Evolutionary conservation across 2,888 invertebrate genomes (phyloP).

Genomic region (Polyploca ridens): DNA sequence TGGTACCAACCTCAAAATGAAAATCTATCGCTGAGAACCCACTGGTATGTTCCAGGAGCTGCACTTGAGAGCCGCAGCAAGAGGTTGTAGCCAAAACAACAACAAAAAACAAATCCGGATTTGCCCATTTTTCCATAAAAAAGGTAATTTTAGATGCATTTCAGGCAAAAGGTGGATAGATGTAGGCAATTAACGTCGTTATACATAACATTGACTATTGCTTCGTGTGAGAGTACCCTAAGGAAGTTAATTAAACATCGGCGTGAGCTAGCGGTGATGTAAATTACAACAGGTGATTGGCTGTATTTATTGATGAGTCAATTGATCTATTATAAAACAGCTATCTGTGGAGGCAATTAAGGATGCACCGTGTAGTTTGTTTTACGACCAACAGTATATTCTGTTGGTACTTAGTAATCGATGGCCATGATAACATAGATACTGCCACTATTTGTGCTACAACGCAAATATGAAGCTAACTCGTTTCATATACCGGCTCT

Average conservation of each 20-base stretch:
- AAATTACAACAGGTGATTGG: constrained; percentile 20
- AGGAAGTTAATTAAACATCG: constrained; percentile 12
- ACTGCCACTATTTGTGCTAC: background rate
- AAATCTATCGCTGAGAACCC: too few relatives aligned
- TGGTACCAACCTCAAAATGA: too few relatives aligned
- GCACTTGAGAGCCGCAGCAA: too few relatives aligned
- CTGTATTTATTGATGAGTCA: constrained; percentile 24
- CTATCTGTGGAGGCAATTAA: constrained; percentile 23
- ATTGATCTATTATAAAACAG: constrained; percentile 26
- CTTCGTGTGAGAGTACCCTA: background rate
- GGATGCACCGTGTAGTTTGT: constrained; percentile 3
- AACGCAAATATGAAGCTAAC: constrained; percentile 12
- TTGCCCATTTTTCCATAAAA: too few relatives aligned
- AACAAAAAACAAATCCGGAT: too few relatives aligned
- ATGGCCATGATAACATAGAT: background rate
- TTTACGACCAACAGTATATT: constrained; percentile 8
- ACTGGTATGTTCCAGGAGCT: too few relatives aligned
- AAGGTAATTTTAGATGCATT: too few relatives aligned
- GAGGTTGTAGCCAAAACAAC: too few relatives aligned
- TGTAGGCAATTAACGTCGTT: too few relatives aligned
- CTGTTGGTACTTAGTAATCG: background rate
- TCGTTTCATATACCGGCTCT: constrained; percentile 13
- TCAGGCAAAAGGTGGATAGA: too few relatives aligned
- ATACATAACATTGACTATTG: background rate
- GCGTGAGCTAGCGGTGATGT: constrained; percentile 18